Evolutionary conservation across 2,797 vertebrate genomes (phyloP), one percentile per base, ranked within the genome.

Genomic region (Miichthys miiuy): DNA sequence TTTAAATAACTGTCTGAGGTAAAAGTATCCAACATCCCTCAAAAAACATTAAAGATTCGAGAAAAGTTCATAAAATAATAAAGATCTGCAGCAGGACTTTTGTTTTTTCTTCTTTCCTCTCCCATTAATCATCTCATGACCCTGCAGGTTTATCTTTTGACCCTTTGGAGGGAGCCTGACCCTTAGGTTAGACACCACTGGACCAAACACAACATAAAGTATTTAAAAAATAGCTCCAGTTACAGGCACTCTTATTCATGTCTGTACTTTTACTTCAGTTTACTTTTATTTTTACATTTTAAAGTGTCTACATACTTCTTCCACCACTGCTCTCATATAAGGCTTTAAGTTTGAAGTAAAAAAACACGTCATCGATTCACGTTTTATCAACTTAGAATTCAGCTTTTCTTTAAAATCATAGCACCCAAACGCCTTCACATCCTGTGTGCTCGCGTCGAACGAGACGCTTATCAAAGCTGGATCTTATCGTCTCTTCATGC

Each of bases 401-500:
- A 65, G 60, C 48, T 75, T 62, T n/a, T 30, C 30, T 79, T 55
- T 65, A 38, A 42, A 55, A 5, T 0, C 38, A 44, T 48, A 18
- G 62, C 72, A 66, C 38, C 38, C 63, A 20, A 27, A 17, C 30
- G 7, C 30, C 63, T 30, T 68, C 68, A 56, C 80, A 51, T 83
- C 81, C 81, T 71, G 63, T 62, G 30, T 67, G 74, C 25, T 64
- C 47, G 64, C 75, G 71, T 79, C 62, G 61, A 61, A 63, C 61
- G 64, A 83, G 75, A 56, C 18, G 21, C 85, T 80, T 86, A 84
- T 92, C 79, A 81, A 69, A 84, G 71, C 76, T 10, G 79, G 81
- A 88, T 89, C 81, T 89, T 84, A 86, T 89, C 88, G 38, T 70
- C 66, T 66, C 68, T 75, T 62, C 61, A n/a, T 65, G 85, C 72